Evolutionary conservation across 2,797 vertebrate species (phyloP), one percentile per base, ranked within the genome.

Genomic region (Etheostoma nigrum): DNA sequence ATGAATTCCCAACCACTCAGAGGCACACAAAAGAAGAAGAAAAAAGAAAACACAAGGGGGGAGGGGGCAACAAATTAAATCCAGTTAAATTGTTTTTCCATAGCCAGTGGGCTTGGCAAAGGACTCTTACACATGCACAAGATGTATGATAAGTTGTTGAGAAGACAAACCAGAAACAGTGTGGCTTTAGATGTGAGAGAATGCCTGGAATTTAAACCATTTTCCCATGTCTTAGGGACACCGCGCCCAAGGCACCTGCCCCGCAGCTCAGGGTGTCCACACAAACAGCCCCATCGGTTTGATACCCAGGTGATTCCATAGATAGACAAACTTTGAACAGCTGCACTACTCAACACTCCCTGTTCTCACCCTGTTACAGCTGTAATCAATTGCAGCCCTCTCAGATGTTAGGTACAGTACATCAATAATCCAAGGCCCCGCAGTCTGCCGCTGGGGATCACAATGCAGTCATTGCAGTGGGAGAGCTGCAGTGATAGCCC

Each of bases 21-120:
- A 93, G 85, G 74, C 85, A 65, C 83, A 88, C 83, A 89, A 78
- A 87, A 86, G 80, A 86, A 83, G 85, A 40, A 40, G 3, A 40
- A 40, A 3, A 27, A 27, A 4, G 92, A 74, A 84, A 72, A 77
- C 7, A 49, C 36, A 66, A 75, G 71, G 60, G 73, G 73, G 58
- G 1, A 57, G 77, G 80, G 86, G 86, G 83, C 93, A 94, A 91
- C 91, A 92, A 93, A 95, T 94, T 94, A 93, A 93, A 93, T 90
- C 88, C 79, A 93, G 92, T 92, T 94, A 93, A 94, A 94, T 95
- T 89, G 84, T 94, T 96, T 96, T 95, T 96, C 95, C 95, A 94
- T 93, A 83, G 93, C 95, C 92, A 87, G 91, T 90, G 91, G 94
- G 95, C 92, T 93, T 73, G 82, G 86, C 88, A 93, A 88, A 89